Evolutionary conservation across 2,113 vertebrate genomes (phyloP), one percentile per base, ranked within the genome.

Genomic region (Gymnorhina tibicen): DNA sequence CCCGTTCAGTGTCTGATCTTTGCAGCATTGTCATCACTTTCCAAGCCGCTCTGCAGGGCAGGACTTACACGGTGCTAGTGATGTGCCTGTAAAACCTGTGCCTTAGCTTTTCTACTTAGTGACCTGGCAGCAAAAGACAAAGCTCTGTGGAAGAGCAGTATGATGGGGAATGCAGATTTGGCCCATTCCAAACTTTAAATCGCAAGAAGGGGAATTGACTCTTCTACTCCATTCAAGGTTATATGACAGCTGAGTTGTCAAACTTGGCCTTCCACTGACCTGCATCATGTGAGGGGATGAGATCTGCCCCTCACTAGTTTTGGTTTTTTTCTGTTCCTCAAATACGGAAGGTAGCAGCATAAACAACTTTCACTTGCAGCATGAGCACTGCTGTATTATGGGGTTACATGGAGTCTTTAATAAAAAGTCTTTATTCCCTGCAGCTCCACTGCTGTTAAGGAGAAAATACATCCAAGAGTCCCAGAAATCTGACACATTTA

Each of bases 251-350:
- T 79, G 76, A 95, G 79, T 70, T 76, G 74, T 86, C 93, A 96
- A 87, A 93, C 59, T 62, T 94, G 87, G 85, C 91, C 96, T 97
- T 96, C 35, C 85, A 63, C 53, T 95, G 96, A 96, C 81, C 96
- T 95, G 39, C 33, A 72, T 62, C 72, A 14, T 53, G 52, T 58
- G 60, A 63, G 21, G 11, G 56, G 80, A 41, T 52, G 88, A 68
- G 60, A 92, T 63, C 35, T 79, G 52, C 33, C 32, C 50, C 80
- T 80, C 83, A 41, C 39, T 79, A 53, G n/a, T 24, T 53, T 73
- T 64, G 39, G 13, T 17, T 0, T 91, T 92, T 23, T 28, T 75
- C 70, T 83, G 17, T 32, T 90, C 73, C 42, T 81, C 14, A 26
- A 15, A 91, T 85, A 35, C 79, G 58, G 63, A 85, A 96, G 21